A percentile compares a stretch with the other conserved stretches of the same genome.
These are phyloP conservation scores for Chrosomus eos DNA, from an alignment of 2,797 vertebrate species.

Conservation along the genomic window DNA sequence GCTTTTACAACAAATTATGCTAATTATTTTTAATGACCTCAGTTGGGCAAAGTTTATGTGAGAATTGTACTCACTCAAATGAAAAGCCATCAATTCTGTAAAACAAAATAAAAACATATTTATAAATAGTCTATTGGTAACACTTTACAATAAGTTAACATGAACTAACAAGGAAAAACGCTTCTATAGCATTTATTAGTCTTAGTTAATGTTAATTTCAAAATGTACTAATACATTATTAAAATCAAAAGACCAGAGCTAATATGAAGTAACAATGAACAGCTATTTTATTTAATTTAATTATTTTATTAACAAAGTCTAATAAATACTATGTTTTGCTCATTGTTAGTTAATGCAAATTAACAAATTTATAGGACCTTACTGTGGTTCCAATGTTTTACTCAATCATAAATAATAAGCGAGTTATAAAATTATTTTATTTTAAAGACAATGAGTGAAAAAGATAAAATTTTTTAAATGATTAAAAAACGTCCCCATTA, in stretches of 20 bases:
- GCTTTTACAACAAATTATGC: not conserved
- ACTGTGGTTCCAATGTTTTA: not conserved
- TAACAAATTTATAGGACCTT: not conserved
- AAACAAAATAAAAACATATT: conserved; percentile 71
- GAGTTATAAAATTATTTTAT: too few species aligned
- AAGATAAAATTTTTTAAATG: too few species aligned
- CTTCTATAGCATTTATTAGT: not conserved
- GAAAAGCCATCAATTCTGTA: conserved; percentile 94
- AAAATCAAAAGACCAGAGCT: not conserved
- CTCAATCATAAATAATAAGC: too few species aligned
- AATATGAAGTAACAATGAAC: not conserved
- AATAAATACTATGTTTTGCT: not conserved
- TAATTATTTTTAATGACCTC: not conserved
- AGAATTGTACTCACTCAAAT: conserved; percentile 88
- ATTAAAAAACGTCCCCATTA: not conserved
- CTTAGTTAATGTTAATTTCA: not conserved
- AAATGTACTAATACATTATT: not conserved
- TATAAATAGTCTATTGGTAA: not conserved
- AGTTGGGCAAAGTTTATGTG: not conserved
- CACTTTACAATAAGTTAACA: not conserved
- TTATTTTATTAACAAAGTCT: not conserved
- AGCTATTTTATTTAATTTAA: not conserved
- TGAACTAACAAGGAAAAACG: not conserved
- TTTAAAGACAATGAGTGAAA: not conserved
- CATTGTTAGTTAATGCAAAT: not conserved